Base-by-base conservation (phyloP, 2,888 invertebrate species). In the Diaprepes abbreviatus region DNA sequence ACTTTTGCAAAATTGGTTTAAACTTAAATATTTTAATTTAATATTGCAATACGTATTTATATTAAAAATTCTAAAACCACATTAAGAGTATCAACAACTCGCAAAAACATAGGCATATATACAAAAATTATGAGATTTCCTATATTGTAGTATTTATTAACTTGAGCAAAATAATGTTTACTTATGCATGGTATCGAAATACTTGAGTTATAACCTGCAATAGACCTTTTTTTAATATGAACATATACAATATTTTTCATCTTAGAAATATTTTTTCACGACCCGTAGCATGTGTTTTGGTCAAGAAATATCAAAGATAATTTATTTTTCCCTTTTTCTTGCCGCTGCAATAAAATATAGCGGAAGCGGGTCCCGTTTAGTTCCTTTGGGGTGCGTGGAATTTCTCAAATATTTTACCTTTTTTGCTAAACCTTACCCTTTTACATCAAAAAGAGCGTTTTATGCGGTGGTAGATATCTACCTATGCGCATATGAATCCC, bases 251-350 rank as follows among this genome's bases (percentile, higher is more conserved):
- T n/a, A 43, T 21, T 28, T 50, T 50, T 50, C 28, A 28, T 28
- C 9, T 14, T 21, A 14, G 48, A 28, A 45, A 50, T 21, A 14
- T 36, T 33, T 16, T 28, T 54, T 54, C 35, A 54, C 54, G 60
- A 36, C 14, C 58, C 14, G 48, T 36, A 21, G 38, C 52, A 50
- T 62, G 24, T 50, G 62, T 75, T 70, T 67, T 72, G 67, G 73
- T 70, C 70, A 67, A 71, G 73, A 74, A 72, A 38, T 62, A 74
- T 75, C 73, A 73, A 73, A 73, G 72, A 62, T 65, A 72, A 73
- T 75, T 74, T 74, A 73, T 74, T 74, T 70, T 60, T 52, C 63
- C 58, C 38, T 65, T 68, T 58, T 57, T 33, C 45, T 35, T 65
- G 62, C 71, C 58, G 63, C 24, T 43, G 55, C 48, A 54, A 62